Evolutionary conservation across 2,113 vertebrate species (phyloP).

Genomic region (Sisor rabdophorus): DNA sequence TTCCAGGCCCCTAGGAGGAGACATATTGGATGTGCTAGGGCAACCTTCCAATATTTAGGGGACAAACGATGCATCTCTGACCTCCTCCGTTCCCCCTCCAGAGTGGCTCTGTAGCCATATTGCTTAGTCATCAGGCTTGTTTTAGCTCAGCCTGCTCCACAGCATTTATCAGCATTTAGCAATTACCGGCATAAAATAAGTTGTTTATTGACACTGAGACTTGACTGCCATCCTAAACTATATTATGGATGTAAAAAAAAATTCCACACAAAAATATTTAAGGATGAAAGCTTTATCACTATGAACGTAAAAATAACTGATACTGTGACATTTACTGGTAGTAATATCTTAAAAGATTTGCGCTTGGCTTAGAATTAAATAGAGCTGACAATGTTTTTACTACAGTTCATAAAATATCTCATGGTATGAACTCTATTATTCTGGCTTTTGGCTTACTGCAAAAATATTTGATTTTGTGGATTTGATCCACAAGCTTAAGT

Average conservation of each 20-base stretch:
- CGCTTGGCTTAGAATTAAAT: background rate
- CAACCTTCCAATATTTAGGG: slow-evolving; percentile 18
- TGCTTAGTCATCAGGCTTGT: slow-evolving; percentile 32
- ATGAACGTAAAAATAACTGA: slow-evolving; percentile 17
- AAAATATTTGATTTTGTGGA: background rate
- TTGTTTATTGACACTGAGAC: slow-evolving; percentile 17
- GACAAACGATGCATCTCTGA: slow-evolving; percentile 15
- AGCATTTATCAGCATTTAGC: slow-evolving; percentile 24
- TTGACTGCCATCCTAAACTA: slow-evolving; percentile 1
- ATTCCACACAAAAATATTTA: background rate
- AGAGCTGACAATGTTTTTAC: background rate
- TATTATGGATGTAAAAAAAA: too few species aligned
- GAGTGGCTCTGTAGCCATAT: slow-evolving; percentile 13
- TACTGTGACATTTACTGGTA: background rate
- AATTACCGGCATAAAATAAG: slow-evolving; percentile 1
- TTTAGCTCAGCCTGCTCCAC: slow-evolving; percentile 14
- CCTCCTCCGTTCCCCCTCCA: background rate
- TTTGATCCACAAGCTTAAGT: background rate
- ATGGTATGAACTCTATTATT: background rate
- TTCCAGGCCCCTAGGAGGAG: slow-evolving; percentile 8
- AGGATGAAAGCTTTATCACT: slow-evolving; percentile 7
- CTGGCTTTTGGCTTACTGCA: background rate
- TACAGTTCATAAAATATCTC: background rate
- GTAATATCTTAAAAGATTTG: slow-evolving; percentile 12
- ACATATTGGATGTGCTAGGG: background rate